Evolutionary conservation across 2,888 invertebrate species (phyloP).

Genomic region (Pterostichus niger): DNA sequence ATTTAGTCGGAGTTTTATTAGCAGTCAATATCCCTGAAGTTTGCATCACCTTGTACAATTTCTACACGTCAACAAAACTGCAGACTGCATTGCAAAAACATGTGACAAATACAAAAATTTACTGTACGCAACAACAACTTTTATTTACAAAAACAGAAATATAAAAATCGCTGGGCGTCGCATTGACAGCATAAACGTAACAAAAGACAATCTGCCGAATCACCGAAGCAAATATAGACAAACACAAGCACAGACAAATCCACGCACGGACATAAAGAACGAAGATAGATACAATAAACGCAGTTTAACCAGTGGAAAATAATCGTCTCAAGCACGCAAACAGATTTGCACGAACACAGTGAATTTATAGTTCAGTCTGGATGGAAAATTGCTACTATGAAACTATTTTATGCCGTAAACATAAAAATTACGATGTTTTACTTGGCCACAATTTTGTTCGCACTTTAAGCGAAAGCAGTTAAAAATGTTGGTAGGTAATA

Average conservation of each 20-base stretch:
- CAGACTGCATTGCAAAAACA: not conserved
- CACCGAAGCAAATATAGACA: conserved; percentile 51
- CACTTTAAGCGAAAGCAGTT: conserved; percentile 24
- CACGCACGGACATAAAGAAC: conserved; percentile 19
- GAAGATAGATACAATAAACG: conserved; percentile 61
- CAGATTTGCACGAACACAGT: conserved; percentile 59
- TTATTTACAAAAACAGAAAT: conserved; percentile 46
- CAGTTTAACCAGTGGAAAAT: conserved; percentile 60
- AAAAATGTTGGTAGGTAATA: not conserved
- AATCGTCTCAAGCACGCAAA: conserved; percentile 53
- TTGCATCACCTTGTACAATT: not conserved
- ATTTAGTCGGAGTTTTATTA: too few relatives aligned
- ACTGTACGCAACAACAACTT: conserved; percentile 25
- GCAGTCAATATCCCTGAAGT: not conserved
- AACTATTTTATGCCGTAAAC: conserved; percentile 62
- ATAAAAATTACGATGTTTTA: conserved; percentile 56
- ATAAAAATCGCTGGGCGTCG: conserved; percentile 13
- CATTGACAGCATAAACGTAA: conserved; percentile 5
- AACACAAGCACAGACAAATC: conserved; percentile 1
- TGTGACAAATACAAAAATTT: conserved; percentile 16
- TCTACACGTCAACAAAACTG: conserved; percentile 6
- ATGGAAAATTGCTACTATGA: conserved; percentile 62
- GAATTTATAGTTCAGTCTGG: conserved; percentile 57
- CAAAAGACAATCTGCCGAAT: conserved; percentile 58
- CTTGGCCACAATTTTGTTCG: conserved; percentile 61